Percentiles rank a stretch among this genome's conserved stretches.
Evolutionary conservation across 2,888 invertebrate genomes (phyloP).

Genomic region (Phengaris alcon): DNA sequence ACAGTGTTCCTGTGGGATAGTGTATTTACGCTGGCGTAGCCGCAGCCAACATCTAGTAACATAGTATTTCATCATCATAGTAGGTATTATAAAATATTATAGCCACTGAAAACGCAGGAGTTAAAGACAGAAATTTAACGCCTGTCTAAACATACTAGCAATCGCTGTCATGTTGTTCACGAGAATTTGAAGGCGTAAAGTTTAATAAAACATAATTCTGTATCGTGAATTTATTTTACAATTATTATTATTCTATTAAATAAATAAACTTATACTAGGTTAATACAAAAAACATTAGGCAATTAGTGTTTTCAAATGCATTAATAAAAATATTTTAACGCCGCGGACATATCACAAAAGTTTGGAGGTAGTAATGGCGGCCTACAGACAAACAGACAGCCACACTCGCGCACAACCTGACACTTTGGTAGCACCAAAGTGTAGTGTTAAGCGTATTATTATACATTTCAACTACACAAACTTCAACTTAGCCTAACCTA

Average conservation of each 20-base stretch:
- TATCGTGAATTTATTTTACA: constrained; percentile 25
- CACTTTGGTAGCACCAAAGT: background rate
- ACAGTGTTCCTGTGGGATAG: no score
- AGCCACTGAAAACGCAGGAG: no score
- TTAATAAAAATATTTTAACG: constrained; percentile 15
- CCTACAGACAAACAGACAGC: background rate
- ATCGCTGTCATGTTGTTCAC: background rate
- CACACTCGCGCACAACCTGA: constrained; percentile 5
- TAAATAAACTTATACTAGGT: constrained; percentile 52
- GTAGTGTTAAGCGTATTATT: constrained; percentile 11
- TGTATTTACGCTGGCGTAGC: no score
- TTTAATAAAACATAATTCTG: background rate
- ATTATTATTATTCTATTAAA: constrained; percentile 49
- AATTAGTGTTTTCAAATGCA: constrained; percentile 47
- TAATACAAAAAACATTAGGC: constrained; percentile 51
- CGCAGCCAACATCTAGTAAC: no score
- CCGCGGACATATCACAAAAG: constrained; percentile 43
- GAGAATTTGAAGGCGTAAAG: background rate
- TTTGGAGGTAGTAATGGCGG: constrained; percentile 41
- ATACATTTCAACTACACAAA: background rate
- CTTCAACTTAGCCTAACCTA: background rate
- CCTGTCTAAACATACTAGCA: background rate
- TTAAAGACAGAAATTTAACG: no score
- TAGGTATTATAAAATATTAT: no score
- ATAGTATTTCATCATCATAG: no score